phyloP scores from a whole-genome alignment of 1,140 invertebrate species.

The Musca vetustissima region DNA sequence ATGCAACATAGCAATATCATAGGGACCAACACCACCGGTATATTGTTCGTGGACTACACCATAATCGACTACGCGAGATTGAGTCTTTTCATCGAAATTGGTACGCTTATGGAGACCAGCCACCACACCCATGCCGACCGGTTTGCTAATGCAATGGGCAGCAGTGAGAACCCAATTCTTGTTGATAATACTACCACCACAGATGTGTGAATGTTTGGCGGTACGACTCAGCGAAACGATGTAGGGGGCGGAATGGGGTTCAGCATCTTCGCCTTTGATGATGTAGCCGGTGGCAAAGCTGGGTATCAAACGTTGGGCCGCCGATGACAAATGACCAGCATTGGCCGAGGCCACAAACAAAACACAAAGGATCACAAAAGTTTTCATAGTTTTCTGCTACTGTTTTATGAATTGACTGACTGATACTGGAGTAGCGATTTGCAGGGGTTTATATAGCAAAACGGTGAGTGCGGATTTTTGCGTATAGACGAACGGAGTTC shows the following conservation, averaged over 20 bases:
- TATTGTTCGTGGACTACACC: constrained; percentile 58
- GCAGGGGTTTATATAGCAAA: too few relatives aligned
- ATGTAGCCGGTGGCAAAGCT: constrained; percentile 45
- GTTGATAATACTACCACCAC: constrained; percentile 42
- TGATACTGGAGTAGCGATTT: too few relatives aligned
- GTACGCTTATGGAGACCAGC: constrained; percentile 44
- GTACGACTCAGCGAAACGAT: constrained; percentile 42
- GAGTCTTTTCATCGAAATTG: constrained; percentile 50
- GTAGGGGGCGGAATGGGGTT: constrained; percentile 45
- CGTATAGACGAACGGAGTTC: too few relatives aligned
- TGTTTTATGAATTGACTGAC: too few relatives aligned
- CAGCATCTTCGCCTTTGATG: constrained; percentile 49
- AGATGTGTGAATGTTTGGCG: constrained; percentile 41
- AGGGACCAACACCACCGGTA: constrained; percentile 57
- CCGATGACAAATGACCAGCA: constrained; percentile 32
- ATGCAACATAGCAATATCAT: constrained; percentile 66
- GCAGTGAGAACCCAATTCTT: constrained; percentile 46
- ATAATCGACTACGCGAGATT: constrained; percentile 56
- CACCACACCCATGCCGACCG: constrained; percentile 36
- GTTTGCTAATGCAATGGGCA: constrained; percentile 41
- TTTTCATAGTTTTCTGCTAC: constrained; percentile 34
- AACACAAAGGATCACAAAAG: constrained; percentile 32
- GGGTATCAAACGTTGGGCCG: constrained; percentile 36
- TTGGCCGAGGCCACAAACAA: background rate
- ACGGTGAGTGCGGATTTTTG: too few relatives aligned